Evolutionary conservation across 2,888 invertebrate species (phyloP), one percentile per base, ranked within the genome.

Genomic region (Pristionchus arcanus): DNA sequence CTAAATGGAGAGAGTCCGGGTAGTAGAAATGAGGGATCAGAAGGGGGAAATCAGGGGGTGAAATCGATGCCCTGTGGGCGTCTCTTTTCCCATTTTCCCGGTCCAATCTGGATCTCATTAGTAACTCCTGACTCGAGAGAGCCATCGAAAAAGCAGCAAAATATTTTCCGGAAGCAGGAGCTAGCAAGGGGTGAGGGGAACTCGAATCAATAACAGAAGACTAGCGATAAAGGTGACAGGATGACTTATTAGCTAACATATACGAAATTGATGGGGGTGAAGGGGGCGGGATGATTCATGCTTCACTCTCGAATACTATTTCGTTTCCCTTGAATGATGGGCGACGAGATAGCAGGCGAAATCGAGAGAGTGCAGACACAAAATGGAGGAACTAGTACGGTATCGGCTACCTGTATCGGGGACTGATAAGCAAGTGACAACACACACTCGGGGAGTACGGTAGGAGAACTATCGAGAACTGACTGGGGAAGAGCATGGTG

Each of bases 391-490:
- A 31, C 13, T 77, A 53, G 81, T 81, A 81, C 74, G 53, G 81
- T 81, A 81, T n/a, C 49, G n/a, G n/a, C 81, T 81, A 81, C 81
- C 81, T 49, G 81, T 81, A 81, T 68, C 68, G 74, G 28, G 28
- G 42, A 28, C 49, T 49, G 81, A 81, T 81, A 81, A 77, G 74
- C 74, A 77, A 81, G 81, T 81, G 81, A 81, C 81, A 42, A 77
- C 42, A 77, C 42, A 42, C 42, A 81, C 37, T 81, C 81, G 49
- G 37, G 81, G 49, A 81, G 37, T 25, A 37, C 63, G 74, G 37
- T 34, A 74, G 37, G 74, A 21, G 74, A 25, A 37, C 49, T 28
- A 49, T 49, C 13, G 34, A 53, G n/a, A 81, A 81, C 31, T 31
- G 74, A 42, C 21, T 5, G 74, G 71, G 21, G 74, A 3, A 81